Base-by-base conservation (phyloP, 1,140 invertebrate genomes). In the Metaphire vulgaris region DNA sequence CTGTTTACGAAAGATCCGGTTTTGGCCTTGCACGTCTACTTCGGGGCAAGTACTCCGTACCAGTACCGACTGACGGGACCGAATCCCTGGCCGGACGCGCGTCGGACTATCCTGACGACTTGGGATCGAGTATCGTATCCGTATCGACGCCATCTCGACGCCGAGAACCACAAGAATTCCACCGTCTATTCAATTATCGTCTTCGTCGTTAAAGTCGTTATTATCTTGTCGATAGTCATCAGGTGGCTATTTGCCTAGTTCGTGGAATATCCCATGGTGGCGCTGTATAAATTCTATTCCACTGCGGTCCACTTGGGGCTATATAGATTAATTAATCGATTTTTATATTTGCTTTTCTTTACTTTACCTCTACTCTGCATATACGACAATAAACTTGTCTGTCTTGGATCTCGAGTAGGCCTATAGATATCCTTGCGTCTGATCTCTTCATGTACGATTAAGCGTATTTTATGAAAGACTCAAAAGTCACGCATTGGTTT, bases 31-130 rank as follows among this genome's bases (percentile, higher is more conserved):
- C 79, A 79, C 15, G 80, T 82, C 15, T 79, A 84, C 14, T 82
- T 86, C 77, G 87, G 87, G 6, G 83, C 87, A 0, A 85, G 83
- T 78, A 80, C 84, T 0, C 84, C 88, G 0, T 89, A 88, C 78
- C 88, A 87, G 74, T 89, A 87, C 79, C 81, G 88, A 69, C 79
- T 89, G 31, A 72, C 68, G 28, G 88, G 88, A 2, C 87, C 86
- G 1, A 79, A 85, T 16, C 68, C 77, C 15, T 89, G 88, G 88
- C 21, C 41, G 6, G 41, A 21, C 6, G 41, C 41, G 41, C 6
- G 41, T 12, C 6, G 21, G 6, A 21, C 41, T 21, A 56, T 56
- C 6, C 6, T 56, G 41, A 12, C 41, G 6, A 56, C 41, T 21
- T 56, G 41, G 41, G 6, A 56, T 56, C 6, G 41, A 21, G 41